Evolutionary conservation across 2,113 vertebrate genomes (phyloP), one percentile per base, ranked within the genome.

Genomic region (Gasterosteus nipponicus): DNA sequence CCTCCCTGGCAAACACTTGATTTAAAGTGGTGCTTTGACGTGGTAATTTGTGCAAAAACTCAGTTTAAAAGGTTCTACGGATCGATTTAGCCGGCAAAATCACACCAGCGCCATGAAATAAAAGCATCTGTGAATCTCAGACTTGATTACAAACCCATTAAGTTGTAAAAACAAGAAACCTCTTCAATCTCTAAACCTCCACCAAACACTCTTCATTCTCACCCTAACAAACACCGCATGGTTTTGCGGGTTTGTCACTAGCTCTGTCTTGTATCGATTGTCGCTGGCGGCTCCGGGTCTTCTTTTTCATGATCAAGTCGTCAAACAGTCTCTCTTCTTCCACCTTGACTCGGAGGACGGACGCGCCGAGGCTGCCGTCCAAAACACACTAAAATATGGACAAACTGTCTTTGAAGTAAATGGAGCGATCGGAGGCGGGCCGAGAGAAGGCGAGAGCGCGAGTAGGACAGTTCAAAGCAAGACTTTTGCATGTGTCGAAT

Each of bases 391-490:
- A 39, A 78, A 78, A 76, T 85, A 77, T 73, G 73, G 79, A 83
- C 49, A 47, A 65, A 80, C 63, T 76, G 70, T 82, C 47, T 68
- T 66, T 80, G 65, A 82, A 68, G 57, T 76, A 73, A 74, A 80
- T 29, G 33, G 68, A 75, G 35, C 19, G 77, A 84, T 46, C 41
- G 57, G 61, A 68, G 58, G 42, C 60, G 66, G 73, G 39, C 42
- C 63, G 26, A 29, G 18, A 38, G 53, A n/a, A 68, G 58, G 42
- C 6, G 46, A 66, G 64, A 75, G 59, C 76, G 54, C 16, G 29
- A 77, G 71, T 42, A 35, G 74, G 73, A 78, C 65, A 53, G 77
- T 84, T 87, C 81, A 86, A 73, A 86, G 86, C 54, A 4, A 35
- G 44, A 16, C 65, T 22, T 61, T 60, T 6, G n/a, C 14, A 26